These are phyloP conservation scores for Nannoperca obscura DNA, from an alignment of 2,797 vertebrate genomes.

Conservation along the genomic window DNA sequence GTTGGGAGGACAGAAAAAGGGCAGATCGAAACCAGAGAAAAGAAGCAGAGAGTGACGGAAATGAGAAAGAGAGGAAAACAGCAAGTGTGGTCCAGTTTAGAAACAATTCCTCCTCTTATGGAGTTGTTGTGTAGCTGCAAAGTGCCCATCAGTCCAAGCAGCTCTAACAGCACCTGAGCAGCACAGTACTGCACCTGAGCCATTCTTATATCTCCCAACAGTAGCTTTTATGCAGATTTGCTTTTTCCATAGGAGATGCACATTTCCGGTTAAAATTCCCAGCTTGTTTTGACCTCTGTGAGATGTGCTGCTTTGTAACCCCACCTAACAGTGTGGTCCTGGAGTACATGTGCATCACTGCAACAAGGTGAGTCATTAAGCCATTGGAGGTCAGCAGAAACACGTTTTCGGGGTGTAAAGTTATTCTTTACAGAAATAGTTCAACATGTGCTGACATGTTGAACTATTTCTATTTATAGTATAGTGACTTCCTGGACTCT, in stretches of 20 bases:
- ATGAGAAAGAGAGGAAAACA: neutral
- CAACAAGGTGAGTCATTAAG: neutral
- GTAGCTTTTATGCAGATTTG: slow-evolving; percentile 5
- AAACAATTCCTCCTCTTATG: neutral
- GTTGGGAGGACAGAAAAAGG: slow-evolving; percentile 11
- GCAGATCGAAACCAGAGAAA: neutral
- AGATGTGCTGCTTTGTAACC: neutral
- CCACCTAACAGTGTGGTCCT: neutral
- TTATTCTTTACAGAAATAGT: neutral
- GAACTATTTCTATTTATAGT: no score
- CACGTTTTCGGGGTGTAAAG: no score
- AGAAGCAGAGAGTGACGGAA: neutral
- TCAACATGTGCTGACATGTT: no score
- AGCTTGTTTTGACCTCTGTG: neutral
- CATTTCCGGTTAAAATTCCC: neutral
- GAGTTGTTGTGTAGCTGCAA: slow-evolving; percentile 1
- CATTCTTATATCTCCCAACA: slow-evolving; percentile 15
- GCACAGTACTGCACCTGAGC: neutral
- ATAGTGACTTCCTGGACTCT: neutral
- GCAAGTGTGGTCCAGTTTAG: neutral
- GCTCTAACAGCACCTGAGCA: slow-evolving; percentile 15
- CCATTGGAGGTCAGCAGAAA: neutral
- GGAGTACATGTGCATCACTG: neutral
- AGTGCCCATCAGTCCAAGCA: slow-evolving; percentile 4
- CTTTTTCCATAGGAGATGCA: neutral